Conservation (phyloP, 1,140 invertebrate species). For the Drosophila sturtevanti region DNA sequence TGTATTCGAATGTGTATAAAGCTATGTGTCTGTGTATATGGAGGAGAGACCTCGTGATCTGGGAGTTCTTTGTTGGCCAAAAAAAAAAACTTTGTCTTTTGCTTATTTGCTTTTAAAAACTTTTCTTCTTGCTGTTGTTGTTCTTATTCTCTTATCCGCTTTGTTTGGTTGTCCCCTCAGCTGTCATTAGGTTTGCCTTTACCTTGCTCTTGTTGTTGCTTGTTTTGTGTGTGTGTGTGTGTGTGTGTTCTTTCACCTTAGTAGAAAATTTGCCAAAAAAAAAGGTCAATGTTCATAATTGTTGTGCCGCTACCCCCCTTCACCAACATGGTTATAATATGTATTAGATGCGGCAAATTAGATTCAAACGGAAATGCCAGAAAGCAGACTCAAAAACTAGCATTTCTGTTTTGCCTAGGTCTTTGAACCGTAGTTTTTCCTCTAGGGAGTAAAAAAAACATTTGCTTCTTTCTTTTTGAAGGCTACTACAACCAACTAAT, state of each 20-base stretch:
- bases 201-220: slow-evolving; percentile 32
- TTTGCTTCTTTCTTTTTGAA: slow-evolving; percentile 14
- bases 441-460: not conserved
- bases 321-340: slow-evolving; percentile 22
- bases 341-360: slow-evolving; percentile 52
- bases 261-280: slow-evolving; percentile 64
- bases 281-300: slow-evolving; percentile 79
- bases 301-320: slow-evolving; percentile 37
- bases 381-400: slow-evolving; percentile 15
- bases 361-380: slow-evolving; percentile 62
- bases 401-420: slow-evolving; percentile 35
- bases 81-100: slow-evolving; percentile 51
- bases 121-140: slow-evolving; percentile 41
- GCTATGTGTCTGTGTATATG: too few species aligned
- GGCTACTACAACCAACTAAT: slow-evolving; percentile 13
- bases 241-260: slow-evolving; percentile 21
- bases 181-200: slow-evolving; percentile 28
- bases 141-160: slow-evolving; percentile 25
- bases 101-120: slow-evolving; percentile 50
- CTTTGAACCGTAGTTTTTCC: slow-evolving; percentile 31
- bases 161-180: slow-evolving; percentile 31
- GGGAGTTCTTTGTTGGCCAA: slow-evolving; percentile 51
- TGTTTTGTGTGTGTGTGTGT: slow-evolving; percentile 24
- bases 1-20: slow-evolving; percentile 6
- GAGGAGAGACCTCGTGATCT: slow-evolving; percentile 41